Base-by-base conservation (phyloP, 2,797 vertebrate species). In the Varecia variegata region DNA sequence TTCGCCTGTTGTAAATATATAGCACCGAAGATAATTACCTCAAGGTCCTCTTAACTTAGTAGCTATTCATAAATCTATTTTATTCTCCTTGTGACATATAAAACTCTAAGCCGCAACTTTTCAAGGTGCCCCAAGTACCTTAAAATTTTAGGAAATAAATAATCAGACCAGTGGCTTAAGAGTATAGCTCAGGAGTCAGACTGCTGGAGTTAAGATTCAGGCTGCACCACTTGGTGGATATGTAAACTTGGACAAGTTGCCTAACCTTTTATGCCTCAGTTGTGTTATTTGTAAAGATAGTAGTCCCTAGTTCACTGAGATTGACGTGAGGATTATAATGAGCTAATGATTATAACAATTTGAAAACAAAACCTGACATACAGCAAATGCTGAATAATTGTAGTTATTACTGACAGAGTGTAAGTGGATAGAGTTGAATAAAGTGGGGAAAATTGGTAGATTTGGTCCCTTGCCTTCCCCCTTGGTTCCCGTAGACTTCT, bases 121-220 rank as follows among this genome's bases (percentile, higher is more conserved):
- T 56, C 54, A 25, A 56, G 21, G 54, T 93, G 30, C 52, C 88
- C 35, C 11, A 88, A 88, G 54, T 32, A 89, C 43, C 76, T 81
- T 92, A 10, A 84, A 71, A 58, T 95, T 94, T 94, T 88, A 71
- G 43, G 21, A 94, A 90, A 32, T 77, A 65, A 71, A 32, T 92
- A 89, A 38, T 89, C 7, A 90, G 7, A 60, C 15, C 18, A 35
- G 27, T 74, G 18, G 14, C 56, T 88, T 84, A 54, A 38, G 68
- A 47, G 47, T 70, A 43, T 7, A 89, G 50, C 58, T 62, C 20
- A 52, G 13, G 50, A 83, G 32, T 94, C 56, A 92, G 32, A 60
- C 89, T 89, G 38, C 20, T 35, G 35, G 3, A 88, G 56, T 86
- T 93, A 94, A 83, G n/a, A 80, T 73, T 40, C 50, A 47, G 10